Evolutionary conservation across 2,797 vertebrate species (phyloP).

Genomic region (Scarus forsteni): DNA sequence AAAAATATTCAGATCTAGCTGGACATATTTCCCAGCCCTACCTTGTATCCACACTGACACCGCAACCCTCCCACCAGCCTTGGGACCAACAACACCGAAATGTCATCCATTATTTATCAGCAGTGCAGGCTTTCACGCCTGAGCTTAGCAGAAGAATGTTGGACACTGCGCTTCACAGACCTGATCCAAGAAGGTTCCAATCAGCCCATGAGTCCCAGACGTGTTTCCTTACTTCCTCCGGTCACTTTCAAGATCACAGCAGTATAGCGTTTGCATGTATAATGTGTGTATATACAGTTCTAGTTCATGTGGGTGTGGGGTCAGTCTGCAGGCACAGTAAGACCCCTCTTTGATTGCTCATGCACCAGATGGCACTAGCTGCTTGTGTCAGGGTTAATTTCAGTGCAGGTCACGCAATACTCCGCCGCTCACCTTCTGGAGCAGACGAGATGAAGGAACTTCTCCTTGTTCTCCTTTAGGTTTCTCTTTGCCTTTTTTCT

Average conservation of each 20-base stretch:
- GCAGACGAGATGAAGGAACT: slow-evolving; percentile 3
- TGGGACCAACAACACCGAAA: slow-evolving; percentile 50
- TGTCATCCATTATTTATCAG: slow-evolving; percentile 75
- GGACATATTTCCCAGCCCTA: too few species aligned
- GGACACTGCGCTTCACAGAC: slow-evolving; percentile 20
- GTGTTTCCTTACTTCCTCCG: background rate
- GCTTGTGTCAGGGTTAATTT: slow-evolving; percentile 60
- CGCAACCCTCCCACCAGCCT: background rate
- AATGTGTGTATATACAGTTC: background rate
- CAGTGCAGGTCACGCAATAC: slow-evolving; percentile 57
- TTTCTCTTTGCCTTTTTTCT: background rate
- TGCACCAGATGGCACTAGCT: slow-evolving; percentile 73
- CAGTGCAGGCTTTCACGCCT: slow-evolving; percentile 63
- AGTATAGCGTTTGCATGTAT: slow-evolving; percentile 31
- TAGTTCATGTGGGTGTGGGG: slow-evolving; percentile 9
- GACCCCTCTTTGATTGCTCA: slow-evolving; percentile 53
- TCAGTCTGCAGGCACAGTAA: slow-evolving; percentile 30
- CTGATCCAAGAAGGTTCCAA: slow-evolving; percentile 29
- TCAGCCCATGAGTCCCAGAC: slow-evolving; percentile 1
- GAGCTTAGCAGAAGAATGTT: slow-evolving; percentile 37
- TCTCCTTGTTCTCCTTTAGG: background rate
- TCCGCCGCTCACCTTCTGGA: slow-evolving; percentile 15
- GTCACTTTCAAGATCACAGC: slow-evolving; percentile 39
- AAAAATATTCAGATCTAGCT: too few species aligned
- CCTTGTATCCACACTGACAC: slow-evolving; percentile 7